phyloP scores from a whole-genome alignment of 2,888 invertebrate species.

The Bruchidius siliquastri region DNA sequence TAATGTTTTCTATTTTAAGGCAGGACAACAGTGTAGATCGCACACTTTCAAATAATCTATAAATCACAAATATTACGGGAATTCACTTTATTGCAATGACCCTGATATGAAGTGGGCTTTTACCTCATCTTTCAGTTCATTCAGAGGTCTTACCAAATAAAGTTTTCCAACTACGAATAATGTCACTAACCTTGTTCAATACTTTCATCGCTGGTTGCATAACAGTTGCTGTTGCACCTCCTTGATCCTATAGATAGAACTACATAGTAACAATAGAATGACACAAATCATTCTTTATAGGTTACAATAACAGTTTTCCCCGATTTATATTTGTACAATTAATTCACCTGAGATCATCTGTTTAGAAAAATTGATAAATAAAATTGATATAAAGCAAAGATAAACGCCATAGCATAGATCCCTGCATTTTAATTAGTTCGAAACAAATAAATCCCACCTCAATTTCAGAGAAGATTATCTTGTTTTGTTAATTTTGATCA shows the following conservation, averaged over 20 bases:
- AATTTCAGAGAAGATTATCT: not conserved
- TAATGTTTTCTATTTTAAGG: too few relatives aligned
- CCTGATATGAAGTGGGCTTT: too few relatives aligned
- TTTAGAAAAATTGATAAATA: not conserved
- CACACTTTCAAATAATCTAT: too few relatives aligned
- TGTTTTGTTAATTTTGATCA: not conserved
- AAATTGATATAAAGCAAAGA: not conserved
- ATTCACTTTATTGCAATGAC: too few relatives aligned
- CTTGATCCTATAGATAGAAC: not conserved
- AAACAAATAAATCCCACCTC: not conserved
- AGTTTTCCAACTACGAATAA: too few relatives aligned
- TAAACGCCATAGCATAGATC: not conserved
- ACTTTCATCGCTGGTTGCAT: not conserved
- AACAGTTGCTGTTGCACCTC: not conserved
- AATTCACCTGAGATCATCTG: not conserved
- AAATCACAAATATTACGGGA: too few relatives aligned
- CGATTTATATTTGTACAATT: not conserved
- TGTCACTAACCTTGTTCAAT: too few relatives aligned
- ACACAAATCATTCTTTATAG: not conserved
- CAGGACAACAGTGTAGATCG: too few relatives aligned
- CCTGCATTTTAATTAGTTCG: not conserved
- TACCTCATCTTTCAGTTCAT: too few relatives aligned
- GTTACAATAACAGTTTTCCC: not conserved
- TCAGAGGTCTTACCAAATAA: too few relatives aligned
- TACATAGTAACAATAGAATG: not conserved